A percentile compares a stretch with the other conserved stretches of the same genome.
Conservation (phyloP, 2,888 invertebrate genomes). For the Seira ritae region DNA sequence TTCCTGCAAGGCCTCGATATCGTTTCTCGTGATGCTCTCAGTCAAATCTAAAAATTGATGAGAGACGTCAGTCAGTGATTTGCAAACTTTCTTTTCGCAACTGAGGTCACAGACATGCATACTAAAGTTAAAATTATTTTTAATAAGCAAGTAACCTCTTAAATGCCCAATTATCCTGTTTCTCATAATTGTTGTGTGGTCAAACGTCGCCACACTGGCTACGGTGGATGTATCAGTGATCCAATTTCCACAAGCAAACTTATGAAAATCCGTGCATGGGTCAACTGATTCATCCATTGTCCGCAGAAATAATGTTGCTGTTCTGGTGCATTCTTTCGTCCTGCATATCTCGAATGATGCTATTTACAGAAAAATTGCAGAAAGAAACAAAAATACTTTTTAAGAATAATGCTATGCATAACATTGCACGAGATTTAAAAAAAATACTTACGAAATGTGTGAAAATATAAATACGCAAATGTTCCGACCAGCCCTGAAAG, state of each 20-base stretch:
- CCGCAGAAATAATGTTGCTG: constrained; percentile 68
- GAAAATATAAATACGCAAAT: constrained; percentile 63
- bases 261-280: constrained; percentile 63
- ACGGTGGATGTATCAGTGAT: constrained; percentile 69
- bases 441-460: constrained; percentile 65
- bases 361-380: constrained; percentile 23
- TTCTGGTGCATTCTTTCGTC: constrained; percentile 67
- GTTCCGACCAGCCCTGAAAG: constrained; percentile 48
- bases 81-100: no score
- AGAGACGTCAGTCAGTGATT: not conserved
- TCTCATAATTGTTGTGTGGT: constrained; percentile 73
- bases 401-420: not conserved
- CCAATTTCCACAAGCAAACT: constrained; percentile 71
- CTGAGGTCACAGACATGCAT: no score
- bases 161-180: constrained; percentile 71
- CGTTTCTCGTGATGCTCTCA: constrained; percentile 67
- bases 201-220: constrained; percentile 68
- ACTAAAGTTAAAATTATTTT: no score
- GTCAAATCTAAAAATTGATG: constrained; percentile 58
- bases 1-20: constrained; percentile 71
- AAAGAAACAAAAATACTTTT: not conserved
- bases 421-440: not conserved
- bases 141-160: no score
- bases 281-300: constrained; percentile 71
- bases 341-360: constrained; percentile 69